These are phyloP conservation scores for Rhorus exstirpatorius DNA, from an alignment of 2,888 invertebrate species.

Conservation along the genomic window DNA sequence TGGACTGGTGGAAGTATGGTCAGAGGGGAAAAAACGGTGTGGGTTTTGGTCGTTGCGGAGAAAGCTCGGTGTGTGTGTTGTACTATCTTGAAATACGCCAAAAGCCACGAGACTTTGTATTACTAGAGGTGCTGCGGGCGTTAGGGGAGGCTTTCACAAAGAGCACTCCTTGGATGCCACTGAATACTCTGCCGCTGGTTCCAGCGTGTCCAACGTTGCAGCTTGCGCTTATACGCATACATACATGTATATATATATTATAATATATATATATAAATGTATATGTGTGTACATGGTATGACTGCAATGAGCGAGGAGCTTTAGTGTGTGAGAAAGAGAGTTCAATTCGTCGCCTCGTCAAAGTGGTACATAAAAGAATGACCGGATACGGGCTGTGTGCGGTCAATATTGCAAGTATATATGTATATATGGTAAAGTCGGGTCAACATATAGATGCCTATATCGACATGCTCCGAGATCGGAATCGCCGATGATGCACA, in stretches of 20 bases:
- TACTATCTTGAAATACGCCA: slow-evolving; percentile 68
- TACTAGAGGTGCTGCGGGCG: slow-evolving; percentile 56
- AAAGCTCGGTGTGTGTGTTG: slow-evolving; percentile 32
- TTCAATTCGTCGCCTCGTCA: slow-evolving; percentile 41
- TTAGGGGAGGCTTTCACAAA: slow-evolving; percentile 63
- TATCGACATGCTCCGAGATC: slow-evolving; percentile 41
- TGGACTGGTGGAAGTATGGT: neutral
- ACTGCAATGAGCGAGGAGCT: slow-evolving; percentile 19
- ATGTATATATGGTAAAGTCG: slow-evolving; percentile 20
- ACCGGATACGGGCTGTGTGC: slow-evolving; percentile 58
- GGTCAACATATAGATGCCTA: neutral
- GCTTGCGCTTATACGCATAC: slow-evolving; percentile 10
- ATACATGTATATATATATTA: slow-evolving; percentile 11
- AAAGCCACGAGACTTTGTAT: slow-evolving; percentile 53
- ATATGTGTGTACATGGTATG: neutral
- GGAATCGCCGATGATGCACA: slow-evolving; percentile 56
- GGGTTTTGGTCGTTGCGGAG: slow-evolving; percentile 11
- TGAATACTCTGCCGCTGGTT: slow-evolving; percentile 24
- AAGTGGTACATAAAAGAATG: slow-evolving; percentile 49
- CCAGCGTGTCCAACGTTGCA: slow-evolving; percentile 19
- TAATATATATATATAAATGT: neutral
- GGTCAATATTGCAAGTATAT: slow-evolving; percentile 49
- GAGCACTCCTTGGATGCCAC: slow-evolving; percentile 31
- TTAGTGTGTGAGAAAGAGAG: slow-evolving; percentile 13
- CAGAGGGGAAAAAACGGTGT: slow-evolving; percentile 14